phyloP scores from a whole-genome alignment of 2,797 vertebrate genomes.

The Chrosomus eos region DNA sequence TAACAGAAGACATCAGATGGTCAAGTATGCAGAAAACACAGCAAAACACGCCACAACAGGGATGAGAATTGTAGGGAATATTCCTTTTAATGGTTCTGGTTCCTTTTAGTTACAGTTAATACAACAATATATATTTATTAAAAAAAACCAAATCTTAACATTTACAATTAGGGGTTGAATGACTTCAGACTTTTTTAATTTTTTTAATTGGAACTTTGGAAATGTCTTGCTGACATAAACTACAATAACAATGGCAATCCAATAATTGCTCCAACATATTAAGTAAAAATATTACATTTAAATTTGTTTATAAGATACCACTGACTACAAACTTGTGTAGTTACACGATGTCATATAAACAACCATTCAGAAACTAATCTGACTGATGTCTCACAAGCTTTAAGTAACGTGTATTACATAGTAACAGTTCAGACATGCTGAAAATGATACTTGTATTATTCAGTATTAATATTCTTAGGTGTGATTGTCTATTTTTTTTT shows the following conservation, averaged over 20 bases:
- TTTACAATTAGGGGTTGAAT: too few relatives aligned
- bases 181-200: too few relatives aligned
- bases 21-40: not conserved
- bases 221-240: not conserved
- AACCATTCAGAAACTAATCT: not conserved
- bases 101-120: not conserved
- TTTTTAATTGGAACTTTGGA: not conserved
- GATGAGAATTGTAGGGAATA: not conserved
- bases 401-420: not conserved
- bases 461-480: not conserved
- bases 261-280: not conserved
- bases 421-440: not conserved
- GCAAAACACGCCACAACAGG: not conserved
- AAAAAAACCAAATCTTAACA: not conserved
- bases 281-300: not conserved
- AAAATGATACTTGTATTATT: not conserved
- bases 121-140: not conserved
- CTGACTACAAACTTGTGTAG: not conserved
- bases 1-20: slow-evolving; percentile 36
- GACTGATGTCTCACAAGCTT: not conserved
- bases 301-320: not conserved
- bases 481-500: not conserved
- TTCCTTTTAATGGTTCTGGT: not conserved
- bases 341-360: not conserved
- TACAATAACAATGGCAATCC: not conserved